Evolutionary conservation across 2,888 invertebrate species (phyloP).

Genomic region (Philaethria dido): DNA sequence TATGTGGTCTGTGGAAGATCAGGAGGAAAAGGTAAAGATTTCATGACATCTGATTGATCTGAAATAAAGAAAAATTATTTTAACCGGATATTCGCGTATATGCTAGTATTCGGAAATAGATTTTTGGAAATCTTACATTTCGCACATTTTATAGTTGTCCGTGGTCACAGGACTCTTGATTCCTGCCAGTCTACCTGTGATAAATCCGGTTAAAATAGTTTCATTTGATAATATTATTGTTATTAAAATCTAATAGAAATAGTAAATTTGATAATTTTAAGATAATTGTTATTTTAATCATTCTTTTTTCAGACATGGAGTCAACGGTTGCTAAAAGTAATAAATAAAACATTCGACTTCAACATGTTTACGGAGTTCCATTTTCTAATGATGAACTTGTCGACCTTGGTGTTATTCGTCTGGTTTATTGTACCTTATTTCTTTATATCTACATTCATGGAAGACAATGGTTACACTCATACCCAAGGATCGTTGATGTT

Average conservation of each 20-base stretch:
- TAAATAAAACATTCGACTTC: constrained; percentile 91
- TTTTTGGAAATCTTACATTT: too few species aligned
- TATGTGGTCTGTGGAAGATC: constrained; percentile 91
- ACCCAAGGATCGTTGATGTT: constrained; percentile 90
- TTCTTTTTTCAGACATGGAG: constrained; percentile 87
- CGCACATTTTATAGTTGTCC: too few species aligned
- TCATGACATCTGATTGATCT: background rate
- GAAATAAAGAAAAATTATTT: too few species aligned
- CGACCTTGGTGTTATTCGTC: constrained; percentile 95
- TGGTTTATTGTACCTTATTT: constrained; percentile 98
- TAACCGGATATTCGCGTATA: too few species aligned
- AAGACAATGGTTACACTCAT: constrained; percentile 84
- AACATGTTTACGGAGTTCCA: constrained; percentile 92
- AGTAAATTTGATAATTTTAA: background rate
- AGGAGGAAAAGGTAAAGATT: constrained; percentile 82
- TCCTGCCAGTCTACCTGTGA: too few species aligned
- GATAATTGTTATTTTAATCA: background rate
- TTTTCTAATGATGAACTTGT: constrained; percentile 92
- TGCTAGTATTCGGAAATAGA: too few species aligned
- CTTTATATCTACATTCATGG: constrained; percentile 93
- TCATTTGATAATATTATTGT: too few species aligned
- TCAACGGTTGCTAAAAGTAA: constrained; percentile 85
- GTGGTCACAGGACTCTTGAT: too few species aligned
- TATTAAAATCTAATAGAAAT: too few species aligned
- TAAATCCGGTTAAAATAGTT: too few species aligned